Evolutionary conservation across 1,140 invertebrate genomes (phyloP), one percentile per base, ranked within the genome.

Genomic region (Caenorhabditis latens): DNA sequence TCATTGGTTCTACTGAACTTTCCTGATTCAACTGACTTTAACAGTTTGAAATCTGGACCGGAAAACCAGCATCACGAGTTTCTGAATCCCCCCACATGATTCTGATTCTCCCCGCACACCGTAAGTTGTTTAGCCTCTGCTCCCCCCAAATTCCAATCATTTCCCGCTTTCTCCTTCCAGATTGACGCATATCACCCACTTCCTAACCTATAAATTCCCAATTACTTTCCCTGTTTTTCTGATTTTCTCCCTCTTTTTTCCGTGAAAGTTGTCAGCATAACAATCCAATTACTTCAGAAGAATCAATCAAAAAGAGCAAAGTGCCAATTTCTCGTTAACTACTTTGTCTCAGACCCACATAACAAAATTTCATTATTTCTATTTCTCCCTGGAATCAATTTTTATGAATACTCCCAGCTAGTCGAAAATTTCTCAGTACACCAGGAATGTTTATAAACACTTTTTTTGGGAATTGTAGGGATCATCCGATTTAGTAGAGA

Each of bases 191-290:
- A 32, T 40, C 24, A 9, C 61, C 61, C 21, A 24, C 24, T n/a
- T 11, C 32, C 61, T 32, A 21, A 16, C 57, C 14, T 58, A n/a
- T 58, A 58, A 21, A 8, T 58, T 58, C n/a, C 4, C 57, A 58
- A 58, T 58, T 58, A 58, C 57, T 58, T 58, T n/a, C n/a, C 57
- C 57, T 58, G n/a, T 58, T 58, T 63, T 9, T 32, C 61, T 21
- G 11, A 5, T 11, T 63, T 19, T 63, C n/a, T 63, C n/a, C 8
- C 24, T 40, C 11, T 63, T 63, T 63, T 14, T 14, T 63, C 24
- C 21, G 16, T 14, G 61, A 63, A 63, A 32, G 24, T 63, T 63
- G 11, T 63, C 61, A 63, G 61, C 21, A 63, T 32, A 32, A 32
- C 61, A 63, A 63, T 63, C 61, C 21, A 40, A 63, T 63, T 21